Evolutionary conservation across 1,140 invertebrate species (phyloP).

Genomic region (Micrasema minimum): DNA sequence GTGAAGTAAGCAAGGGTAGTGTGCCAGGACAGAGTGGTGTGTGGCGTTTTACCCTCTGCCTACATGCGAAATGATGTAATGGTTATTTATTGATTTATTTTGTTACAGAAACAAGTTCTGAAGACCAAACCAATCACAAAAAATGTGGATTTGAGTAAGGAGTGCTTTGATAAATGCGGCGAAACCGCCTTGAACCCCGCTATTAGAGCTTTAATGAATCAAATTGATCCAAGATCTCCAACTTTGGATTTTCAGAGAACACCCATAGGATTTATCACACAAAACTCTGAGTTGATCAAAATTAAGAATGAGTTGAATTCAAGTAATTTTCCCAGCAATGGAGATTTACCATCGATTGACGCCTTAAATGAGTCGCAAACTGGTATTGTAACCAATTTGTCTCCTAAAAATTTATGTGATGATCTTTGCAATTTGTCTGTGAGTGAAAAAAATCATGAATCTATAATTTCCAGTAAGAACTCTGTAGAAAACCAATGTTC

Average conservation of each 20-base stretch:
- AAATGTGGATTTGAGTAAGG: conserved; percentile 46
- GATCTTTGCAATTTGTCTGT: conserved; percentile 36
- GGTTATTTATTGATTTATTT: conserved; percentile 10
- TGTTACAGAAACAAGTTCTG: conserved; percentile 31
- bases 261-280: conserved; percentile 43
- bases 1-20: too few species aligned
- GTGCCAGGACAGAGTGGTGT: too few species aligned
- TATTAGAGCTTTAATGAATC: conserved; percentile 41
- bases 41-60: too few species aligned
- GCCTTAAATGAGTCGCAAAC: conserved; percentile 18
- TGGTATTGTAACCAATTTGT: conserved; percentile 5
- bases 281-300: conserved; percentile 45
- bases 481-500: background rate
- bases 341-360: conserved; percentile 16
- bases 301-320: conserved; percentile 35
- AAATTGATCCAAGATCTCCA: conserved; percentile 50
- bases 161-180: conserved; percentile 48
- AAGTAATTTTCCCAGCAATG: conserved; percentile 27
- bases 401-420: conserved; percentile 41
- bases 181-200: conserved; percentile 37
- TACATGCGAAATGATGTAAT: too few species aligned
- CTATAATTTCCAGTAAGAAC: background rate
- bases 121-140: conserved; percentile 45
- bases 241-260: conserved; percentile 50
- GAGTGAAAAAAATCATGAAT: background rate